These are phyloP conservation scores for Haliclystus octoradiatus DNA, from an alignment of 30 jellyfish, hydroid and myxozoan genomes.

Conservation along the genomic window DNA sequence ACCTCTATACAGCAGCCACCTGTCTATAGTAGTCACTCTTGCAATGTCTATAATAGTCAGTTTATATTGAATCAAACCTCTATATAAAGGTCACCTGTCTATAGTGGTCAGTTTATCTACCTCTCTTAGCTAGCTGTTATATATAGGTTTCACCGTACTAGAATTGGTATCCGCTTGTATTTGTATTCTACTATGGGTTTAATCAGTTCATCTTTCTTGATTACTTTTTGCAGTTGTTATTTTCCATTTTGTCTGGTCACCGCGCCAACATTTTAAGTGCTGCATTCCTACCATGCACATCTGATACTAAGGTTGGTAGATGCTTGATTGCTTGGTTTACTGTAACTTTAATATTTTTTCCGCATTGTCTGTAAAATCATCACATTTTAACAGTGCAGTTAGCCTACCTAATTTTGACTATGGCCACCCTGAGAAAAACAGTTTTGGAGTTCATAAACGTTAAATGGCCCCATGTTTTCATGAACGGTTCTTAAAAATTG, in stretches of 20 bases:
- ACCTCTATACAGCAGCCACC: constrained; percentile 1
- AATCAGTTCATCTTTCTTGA: not conserved
- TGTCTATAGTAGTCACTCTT: not conserved
- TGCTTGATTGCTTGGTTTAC: not conserved
- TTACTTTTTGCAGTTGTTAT: constrained; percentile 25
- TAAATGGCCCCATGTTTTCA: too few relatives aligned
- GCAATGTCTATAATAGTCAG: too few relatives aligned
- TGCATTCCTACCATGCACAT: constrained; percentile 51
- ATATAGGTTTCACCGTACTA: not conserved
- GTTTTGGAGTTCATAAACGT: too few relatives aligned
- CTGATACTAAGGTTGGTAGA: constrained; percentile 59
- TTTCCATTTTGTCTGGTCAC: constrained; percentile 73
- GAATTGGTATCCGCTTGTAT: not conserved
- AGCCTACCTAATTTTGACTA: too few relatives aligned
- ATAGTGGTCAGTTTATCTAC: not conserved
- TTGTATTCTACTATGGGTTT: not conserved
- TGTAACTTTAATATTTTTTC: too few relatives aligned
- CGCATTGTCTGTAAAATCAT: too few relatives aligned
- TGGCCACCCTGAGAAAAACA: too few relatives aligned
- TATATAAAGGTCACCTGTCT: not conserved
- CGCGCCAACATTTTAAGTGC: constrained; percentile 85
- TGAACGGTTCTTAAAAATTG: too few relatives aligned
- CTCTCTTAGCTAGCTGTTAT: not conserved
- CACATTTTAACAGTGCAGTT: too few relatives aligned
- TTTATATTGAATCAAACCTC: too few relatives aligned